Percentiles rank a stretch among this genome's conserved stretches.
Evolutionary conservation across 2,888 invertebrate genomes (phyloP).

Genomic region (Phymatocera aterrima): DNA sequence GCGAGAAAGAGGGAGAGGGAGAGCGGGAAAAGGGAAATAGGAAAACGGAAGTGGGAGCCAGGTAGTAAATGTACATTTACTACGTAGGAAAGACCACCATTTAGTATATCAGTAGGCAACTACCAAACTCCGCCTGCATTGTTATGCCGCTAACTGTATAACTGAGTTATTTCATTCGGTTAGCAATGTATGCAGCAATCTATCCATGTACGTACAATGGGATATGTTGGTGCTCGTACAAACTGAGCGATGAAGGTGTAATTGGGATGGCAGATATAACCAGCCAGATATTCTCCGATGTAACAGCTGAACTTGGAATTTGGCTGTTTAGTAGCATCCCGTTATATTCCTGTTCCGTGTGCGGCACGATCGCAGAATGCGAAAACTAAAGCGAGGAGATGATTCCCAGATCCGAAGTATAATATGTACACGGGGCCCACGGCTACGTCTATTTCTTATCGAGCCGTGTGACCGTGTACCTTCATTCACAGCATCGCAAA

Average conservation of each 20-base stretch:
- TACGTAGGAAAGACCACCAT: background rate
- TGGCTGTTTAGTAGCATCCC: background rate
- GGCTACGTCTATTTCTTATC: no score
- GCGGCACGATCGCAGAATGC: no score
- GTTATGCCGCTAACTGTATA: conserved; percentile 27
- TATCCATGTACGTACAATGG: background rate
- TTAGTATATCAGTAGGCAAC: background rate
- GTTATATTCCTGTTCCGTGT: no score
- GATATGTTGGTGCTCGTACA: conserved; percentile 5
- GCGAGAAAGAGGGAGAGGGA: background rate
- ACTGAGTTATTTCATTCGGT: conserved; percentile 28
- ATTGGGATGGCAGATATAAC: conserved; percentile 30
- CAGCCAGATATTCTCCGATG: conserved; percentile 15
- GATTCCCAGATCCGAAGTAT: no score
- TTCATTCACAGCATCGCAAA: no score
- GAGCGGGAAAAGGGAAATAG: background rate
- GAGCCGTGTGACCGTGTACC: no score
- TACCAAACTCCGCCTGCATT: conserved; percentile 29
- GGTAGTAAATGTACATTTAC: no score
- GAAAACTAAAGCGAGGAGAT: no score
- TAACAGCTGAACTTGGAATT: background rate
- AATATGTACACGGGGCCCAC: no score
- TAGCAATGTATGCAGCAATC: background rate
- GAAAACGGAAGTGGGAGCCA: no score
- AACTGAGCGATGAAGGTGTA: conserved; percentile 31